These are phyloP conservation scores for Lepidurus couesii DNA, from an alignment of 1,140 invertebrate species.

Conservation along the genomic window DNA sequence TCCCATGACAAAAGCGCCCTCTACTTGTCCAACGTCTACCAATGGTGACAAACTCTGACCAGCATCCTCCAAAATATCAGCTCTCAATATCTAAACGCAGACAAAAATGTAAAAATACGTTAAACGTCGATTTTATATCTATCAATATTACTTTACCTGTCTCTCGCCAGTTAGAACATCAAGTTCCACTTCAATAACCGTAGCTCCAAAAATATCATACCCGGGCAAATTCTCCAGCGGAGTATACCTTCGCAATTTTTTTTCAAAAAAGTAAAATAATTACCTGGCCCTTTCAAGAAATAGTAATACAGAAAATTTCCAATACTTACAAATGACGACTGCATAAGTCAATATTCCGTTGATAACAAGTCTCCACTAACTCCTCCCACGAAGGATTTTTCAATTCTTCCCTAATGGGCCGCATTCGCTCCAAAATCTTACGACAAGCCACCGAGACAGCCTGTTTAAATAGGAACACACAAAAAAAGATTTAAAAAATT, in stretches of 20 bases:
- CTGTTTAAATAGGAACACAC: constrained; percentile 40
- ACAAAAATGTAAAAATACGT: background rate
- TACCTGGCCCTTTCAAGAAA: background rate
- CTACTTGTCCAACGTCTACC: constrained; percentile 78
- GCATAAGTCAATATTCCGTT: constrained; percentile 57
- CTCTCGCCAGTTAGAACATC: constrained; percentile 68
- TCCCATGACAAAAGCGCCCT: constrained; percentile 83
- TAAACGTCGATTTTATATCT: background rate
- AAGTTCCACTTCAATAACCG: constrained; percentile 61
- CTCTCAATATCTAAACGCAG: constrained; percentile 45
- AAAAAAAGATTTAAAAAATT: background rate
- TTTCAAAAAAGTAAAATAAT: constrained; percentile 11
- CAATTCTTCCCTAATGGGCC: constrained; percentile 55
- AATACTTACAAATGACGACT: constrained; percentile 56
- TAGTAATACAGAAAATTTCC: constrained; percentile 17
- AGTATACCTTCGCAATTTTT: constrained; percentile 36
- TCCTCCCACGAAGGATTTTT: constrained; percentile 59
- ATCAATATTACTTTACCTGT: background rate
- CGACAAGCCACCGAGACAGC: constrained; percentile 64
- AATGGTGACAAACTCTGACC: constrained; percentile 67
- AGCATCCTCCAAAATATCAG: constrained; percentile 69
- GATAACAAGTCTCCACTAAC: constrained; percentile 54
- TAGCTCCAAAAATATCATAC: constrained; percentile 58
- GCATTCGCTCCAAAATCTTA: constrained; percentile 55
- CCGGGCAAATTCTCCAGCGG: constrained; percentile 47